These are phyloP conservation scores for Loxodonta africana DNA, from an alignment of 2,113 vertebrate genomes.

Conservation along the genomic window DNA sequence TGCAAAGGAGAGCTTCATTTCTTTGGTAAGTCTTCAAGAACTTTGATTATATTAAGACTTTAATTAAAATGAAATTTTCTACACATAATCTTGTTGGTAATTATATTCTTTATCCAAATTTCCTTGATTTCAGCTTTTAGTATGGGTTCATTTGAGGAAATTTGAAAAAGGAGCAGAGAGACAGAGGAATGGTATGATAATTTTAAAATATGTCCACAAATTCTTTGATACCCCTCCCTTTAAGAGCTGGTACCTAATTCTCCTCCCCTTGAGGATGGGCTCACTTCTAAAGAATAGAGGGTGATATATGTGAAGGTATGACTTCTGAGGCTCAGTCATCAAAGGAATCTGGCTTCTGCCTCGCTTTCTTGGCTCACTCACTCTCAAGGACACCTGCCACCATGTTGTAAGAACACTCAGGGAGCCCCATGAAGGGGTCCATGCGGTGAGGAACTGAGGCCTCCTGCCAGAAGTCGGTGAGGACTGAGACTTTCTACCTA, in stretches of 20 bases:
- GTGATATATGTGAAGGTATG: background rate
- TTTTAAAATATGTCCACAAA: background rate
- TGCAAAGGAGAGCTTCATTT: conserved; percentile 33
- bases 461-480: background rate
- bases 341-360: background rate
- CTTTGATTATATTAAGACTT: conserved; percentile 43
- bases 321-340: background rate
- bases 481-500: background rate
- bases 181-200: background rate
- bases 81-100: background rate
- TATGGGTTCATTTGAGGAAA: background rate
- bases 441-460: background rate
- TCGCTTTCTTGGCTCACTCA: background rate
- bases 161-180: background rate
- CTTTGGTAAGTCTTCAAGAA: conserved; percentile 52
- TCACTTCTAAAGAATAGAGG: background rate
- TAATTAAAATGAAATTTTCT: conserved; percentile 45
- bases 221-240: background rate
- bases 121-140: conserved; percentile 2
- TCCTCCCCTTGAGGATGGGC: background rate
- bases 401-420: background rate
- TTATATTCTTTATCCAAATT: conserved; percentile 6
- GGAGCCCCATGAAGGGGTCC: background rate
- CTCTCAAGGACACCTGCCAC: background rate
- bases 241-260: background rate